Base-by-base conservation (phyloP, 2,888 invertebrate species). In the Anarsia innoxiella region DNA sequence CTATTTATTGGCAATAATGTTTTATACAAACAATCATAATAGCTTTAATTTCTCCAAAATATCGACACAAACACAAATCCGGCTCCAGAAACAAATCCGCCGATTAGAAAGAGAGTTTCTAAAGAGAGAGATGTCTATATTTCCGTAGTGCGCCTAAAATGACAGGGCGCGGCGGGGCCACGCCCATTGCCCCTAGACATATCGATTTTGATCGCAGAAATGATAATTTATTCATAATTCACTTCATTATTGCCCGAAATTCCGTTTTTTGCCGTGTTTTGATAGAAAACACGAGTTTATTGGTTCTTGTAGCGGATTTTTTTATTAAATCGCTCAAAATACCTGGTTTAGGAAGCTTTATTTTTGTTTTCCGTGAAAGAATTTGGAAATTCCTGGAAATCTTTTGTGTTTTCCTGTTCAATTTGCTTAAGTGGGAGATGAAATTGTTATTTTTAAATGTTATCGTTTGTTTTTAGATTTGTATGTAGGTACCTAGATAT, bases 171-270 rank as follows among this genome's bases (percentile, higher is more conserved):
- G 25, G 8, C 5, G 5, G n/a, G 25, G 58, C 63, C 75, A 75
- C 78, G 79, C 79, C 79, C 48, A 52, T n/a, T n/a, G n/a, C n/a
- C n/a, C n/a, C 54, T 44, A 45, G 36, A 40, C 35, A 42, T 69
- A 79, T 79, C 72, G 80, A 80, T 76, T 56, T 51, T 42, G 44
- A 42, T 37, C 43, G 36, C 42, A 16, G 19, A 41, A n/a, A 40
- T 48, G 51, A 68, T 78, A 72, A 77, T 74, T 77, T 77, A 79
- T 80, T 78, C 78, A 80, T 77, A 79, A 67, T 72, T 70, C 58
- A 59, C 51, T 61, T 66, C 60, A 69, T 70, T 69, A 64, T 55
- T 35, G 31, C 32, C 34, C 25, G 34, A 41, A 37, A 39, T 39
- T 37, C 37, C 41, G 38, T 27, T 36, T 36, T 37, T 38, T 40